Evolutionary conservation across 2,888 invertebrate species (phyloP), one percentile per base, ranked within the genome.

Genomic region (Cosmorhoe ocellata): DNA sequence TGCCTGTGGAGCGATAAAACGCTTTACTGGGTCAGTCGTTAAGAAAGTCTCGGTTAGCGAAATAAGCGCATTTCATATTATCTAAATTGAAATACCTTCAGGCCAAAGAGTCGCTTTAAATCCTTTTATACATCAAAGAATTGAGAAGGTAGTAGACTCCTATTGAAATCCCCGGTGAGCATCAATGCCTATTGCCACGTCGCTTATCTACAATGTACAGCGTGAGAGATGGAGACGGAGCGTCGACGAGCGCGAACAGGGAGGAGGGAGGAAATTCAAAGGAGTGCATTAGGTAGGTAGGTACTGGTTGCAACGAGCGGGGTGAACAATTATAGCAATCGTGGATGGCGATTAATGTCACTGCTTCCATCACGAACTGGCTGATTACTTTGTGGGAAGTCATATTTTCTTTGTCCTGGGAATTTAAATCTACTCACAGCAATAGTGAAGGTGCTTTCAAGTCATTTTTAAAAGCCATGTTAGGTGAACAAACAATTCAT

Each of bases 131-230:
- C 76, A 71, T 81, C 81, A 76, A 81, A 83, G 83, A 84, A 84
- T 81, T 69, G 74, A 79, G 75, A 66, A 76, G 48, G 54, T 46
- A 79, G 54, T 40, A 79, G 81, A 76, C 79, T 79, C 75, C 80
- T 76, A 85, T 88, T 82, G 81, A 86, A 83, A 77, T 86, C 84
- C 82, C 84, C 72, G 69, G 81, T 76, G 87, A 85, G 78, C 84
- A 81, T 87, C 83, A 88, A 86, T 86, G 84, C 86, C 84, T 86
- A 85, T 85, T 87, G 86, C 84, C 77, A 79, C 79, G 84, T 84
- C 85, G 83, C 79, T 87, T 87, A 87, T 86, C 86, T 79, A 69
- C 80, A 79, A 75, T 78, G 75, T 77, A 77, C 76, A 74, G 74
- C 63, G 71, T 67, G 74, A 79, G 75, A 74, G 60, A 47, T 61